These are phyloP conservation scores for Tubiluchus corallicola DNA, from an alignment of 2,888 invertebrate species.

Conservation along the genomic window DNA sequence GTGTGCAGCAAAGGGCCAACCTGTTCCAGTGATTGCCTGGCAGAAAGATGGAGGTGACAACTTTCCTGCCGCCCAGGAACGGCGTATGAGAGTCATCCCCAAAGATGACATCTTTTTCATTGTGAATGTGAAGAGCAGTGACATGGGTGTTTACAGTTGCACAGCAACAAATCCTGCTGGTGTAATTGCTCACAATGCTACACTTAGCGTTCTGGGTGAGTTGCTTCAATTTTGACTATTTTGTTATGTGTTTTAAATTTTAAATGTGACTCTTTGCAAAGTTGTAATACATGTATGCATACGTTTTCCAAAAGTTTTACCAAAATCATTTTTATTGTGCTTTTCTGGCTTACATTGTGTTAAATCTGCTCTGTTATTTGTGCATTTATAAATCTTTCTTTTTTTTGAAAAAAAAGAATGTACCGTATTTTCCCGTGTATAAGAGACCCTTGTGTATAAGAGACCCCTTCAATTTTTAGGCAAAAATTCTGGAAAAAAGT, in stretches of 20 bases:
- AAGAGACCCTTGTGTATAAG: too few relatives aligned
- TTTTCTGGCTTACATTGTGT: too few relatives aligned
- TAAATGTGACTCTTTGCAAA: too few relatives aligned
- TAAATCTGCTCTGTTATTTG: not conserved
- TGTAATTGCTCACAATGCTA: constrained; percentile 62
- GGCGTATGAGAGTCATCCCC: constrained; percentile 78
- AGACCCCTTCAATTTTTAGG: too few relatives aligned
- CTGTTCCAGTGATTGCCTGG: constrained; percentile 69
- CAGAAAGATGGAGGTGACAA: constrained; percentile 49
- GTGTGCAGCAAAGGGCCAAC: constrained; percentile 75
- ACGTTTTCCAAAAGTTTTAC: too few relatives aligned
- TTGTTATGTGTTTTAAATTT: constrained; percentile 8
- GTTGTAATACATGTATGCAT: too few relatives aligned
- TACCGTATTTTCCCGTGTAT: too few relatives aligned
- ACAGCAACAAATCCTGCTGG: constrained; percentile 80
- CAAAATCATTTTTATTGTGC: too few relatives aligned
- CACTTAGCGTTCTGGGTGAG: constrained; percentile 48
- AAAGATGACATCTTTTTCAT: constrained; percentile 81
- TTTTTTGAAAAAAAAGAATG: constrained; percentile 44
- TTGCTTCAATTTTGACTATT: constrained; percentile 6
- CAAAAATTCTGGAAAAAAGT: too few relatives aligned
- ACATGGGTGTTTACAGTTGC: constrained; percentile 82
- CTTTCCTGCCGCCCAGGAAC: constrained; percentile 81
- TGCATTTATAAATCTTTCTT: constrained; percentile 9
- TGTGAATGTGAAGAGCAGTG: constrained; percentile 65